Percentiles rank a stretch among this genome's conserved stretches.
Conservation (phyloP, 1,140 invertebrate genomes). For the Drosophila paulistorum region DNA sequence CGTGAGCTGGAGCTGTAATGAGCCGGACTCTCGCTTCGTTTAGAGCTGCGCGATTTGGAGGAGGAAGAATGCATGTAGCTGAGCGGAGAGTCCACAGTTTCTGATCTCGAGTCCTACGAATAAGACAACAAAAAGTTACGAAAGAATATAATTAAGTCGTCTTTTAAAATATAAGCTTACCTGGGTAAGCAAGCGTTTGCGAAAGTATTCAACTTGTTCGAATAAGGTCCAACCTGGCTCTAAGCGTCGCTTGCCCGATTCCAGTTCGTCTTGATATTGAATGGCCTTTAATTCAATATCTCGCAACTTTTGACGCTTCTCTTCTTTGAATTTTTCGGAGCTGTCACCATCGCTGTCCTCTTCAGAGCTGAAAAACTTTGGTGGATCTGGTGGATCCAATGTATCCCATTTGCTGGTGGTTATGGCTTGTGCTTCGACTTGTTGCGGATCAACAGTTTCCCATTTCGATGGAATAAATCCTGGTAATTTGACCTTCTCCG, state of each 20-base stretch:
- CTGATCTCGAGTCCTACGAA: constrained; percentile 41
- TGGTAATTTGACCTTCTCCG: constrained; percentile 78
- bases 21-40: constrained; percentile 60
- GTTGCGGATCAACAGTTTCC: constrained; percentile 96
- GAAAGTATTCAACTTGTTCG: constrained; percentile 95
- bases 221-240: constrained; percentile 91
- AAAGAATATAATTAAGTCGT: background rate
- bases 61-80: constrained; percentile 50
- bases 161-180: constrained; percentile 75
- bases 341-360: constrained; percentile 66
- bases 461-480: constrained; percentile 95
- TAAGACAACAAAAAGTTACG: background rate
- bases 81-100: constrained; percentile 67
- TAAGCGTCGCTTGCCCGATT: constrained; percentile 90
- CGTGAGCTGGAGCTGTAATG: constrained; percentile 39
- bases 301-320: constrained; percentile 91
- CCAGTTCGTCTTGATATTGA: constrained; percentile 98
- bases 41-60: constrained; percentile 51
- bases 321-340: constrained; percentile 86
- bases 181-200: constrained; percentile 94
- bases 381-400: constrained; percentile 82
- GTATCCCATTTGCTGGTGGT: constrained; percentile 95
- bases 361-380: constrained; percentile 74
- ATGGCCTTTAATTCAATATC: constrained; percentile 97
- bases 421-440: constrained; percentile 91